phyloP scores from a whole-genome alignment of 1,140 invertebrate species.

The Drosophila asahinai region DNA sequence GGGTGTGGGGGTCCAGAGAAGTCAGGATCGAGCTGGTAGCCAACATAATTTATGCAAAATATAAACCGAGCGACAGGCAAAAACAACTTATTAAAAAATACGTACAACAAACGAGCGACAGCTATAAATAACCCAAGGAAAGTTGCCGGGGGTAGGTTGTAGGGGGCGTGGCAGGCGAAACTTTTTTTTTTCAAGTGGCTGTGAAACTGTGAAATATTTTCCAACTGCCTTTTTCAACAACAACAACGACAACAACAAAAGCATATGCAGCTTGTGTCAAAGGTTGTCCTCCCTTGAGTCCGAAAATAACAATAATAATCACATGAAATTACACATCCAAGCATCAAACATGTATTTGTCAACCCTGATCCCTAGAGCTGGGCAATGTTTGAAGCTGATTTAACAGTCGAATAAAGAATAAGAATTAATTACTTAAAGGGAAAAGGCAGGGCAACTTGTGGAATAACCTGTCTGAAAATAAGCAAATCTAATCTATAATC shows the following conservation, averaged over 20 bases:
- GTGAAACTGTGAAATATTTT: slow-evolving; percentile 58
- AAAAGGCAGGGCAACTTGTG: not conserved
- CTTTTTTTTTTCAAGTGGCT: slow-evolving; percentile 60
- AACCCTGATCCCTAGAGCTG: not conserved
- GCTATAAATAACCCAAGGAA: slow-evolving; percentile 70
- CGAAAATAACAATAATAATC: slow-evolving; percentile 13
- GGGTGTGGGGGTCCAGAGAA: not conserved
- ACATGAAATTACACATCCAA: not conserved
- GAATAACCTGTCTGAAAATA: not conserved
- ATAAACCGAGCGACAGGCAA: slow-evolving; percentile 71
- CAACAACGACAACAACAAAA: not conserved
- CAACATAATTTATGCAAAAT: slow-evolving; percentile 80
- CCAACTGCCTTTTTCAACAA: slow-evolving; percentile 32
- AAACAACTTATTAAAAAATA: slow-evolving; percentile 77
- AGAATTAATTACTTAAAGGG: too few relatives aligned
- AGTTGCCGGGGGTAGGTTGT: not conserved
- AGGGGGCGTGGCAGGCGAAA: slow-evolving; percentile 1
- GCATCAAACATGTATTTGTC: not conserved
- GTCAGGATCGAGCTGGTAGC: slow-evolving; percentile 32
- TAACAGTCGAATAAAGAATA: not conserved
- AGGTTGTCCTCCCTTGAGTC: not conserved
- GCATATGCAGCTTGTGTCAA: slow-evolving; percentile 46
- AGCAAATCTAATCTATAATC: not conserved
- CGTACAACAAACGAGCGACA: slow-evolving; percentile 68
- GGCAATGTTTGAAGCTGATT: not conserved